A percentile compares a stretch with the other conserved stretches of the same genome.
phyloP scores from a whole-genome alignment of 2,797 vertebrate species.

The Spatula clypeata region DNA sequence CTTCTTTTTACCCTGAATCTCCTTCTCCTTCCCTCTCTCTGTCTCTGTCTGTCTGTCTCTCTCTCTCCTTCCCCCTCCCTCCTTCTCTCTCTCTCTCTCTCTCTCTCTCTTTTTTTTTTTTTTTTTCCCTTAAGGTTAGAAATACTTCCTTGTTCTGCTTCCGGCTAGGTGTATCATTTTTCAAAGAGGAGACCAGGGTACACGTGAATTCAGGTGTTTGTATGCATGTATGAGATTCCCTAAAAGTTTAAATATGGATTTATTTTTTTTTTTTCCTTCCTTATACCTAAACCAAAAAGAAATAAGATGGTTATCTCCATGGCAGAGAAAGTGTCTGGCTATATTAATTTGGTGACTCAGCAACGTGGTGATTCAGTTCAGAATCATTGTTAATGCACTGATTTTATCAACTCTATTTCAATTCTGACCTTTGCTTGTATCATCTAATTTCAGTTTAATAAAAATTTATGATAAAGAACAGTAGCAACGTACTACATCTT shows the following conservation, averaged over 20 bases:
- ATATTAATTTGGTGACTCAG: not conserved
- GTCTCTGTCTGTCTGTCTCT: not conserved
- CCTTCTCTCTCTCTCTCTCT: not conserved
- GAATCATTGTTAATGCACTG: conserved; percentile 16
- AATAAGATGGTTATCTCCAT: not conserved
- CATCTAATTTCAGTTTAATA: conserved; percentile 1
- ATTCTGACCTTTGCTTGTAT: conserved; percentile 16
- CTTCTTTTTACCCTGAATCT: not conserved
- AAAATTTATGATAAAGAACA: not conserved
- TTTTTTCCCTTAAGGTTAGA: not conserved
- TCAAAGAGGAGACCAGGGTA: not conserved
- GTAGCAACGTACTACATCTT: not conserved
- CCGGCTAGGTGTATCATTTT: not conserved
- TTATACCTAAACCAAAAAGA: not conserved
- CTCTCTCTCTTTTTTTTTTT: not conserved
- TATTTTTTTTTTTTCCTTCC: not conserved
- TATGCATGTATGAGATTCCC: not conserved
- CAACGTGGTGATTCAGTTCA: conserved; percentile 9
- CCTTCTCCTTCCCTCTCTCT: not conserved
- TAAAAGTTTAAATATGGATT: not conserved
- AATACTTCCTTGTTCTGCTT: not conserved
- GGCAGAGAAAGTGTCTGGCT: not conserved
- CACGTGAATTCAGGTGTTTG: not conserved
- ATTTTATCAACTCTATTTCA: conserved; percentile 29
- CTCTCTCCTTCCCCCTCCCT: not conserved